Evolutionary conservation across 1,140 invertebrate species (phyloP).

Genomic region (Drosophila bipectinata): DNA sequence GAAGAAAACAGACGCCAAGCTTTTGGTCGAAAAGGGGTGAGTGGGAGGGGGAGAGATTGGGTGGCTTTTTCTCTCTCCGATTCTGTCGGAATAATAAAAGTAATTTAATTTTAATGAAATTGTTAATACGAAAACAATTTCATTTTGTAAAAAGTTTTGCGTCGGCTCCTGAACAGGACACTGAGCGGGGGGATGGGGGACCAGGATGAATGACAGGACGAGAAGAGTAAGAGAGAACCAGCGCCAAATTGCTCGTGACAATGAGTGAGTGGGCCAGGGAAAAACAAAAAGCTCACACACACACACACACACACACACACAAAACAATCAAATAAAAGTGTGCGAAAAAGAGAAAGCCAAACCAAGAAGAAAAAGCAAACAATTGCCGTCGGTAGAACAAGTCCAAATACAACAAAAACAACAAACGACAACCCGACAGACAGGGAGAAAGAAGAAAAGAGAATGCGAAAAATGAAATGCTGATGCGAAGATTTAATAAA

Average conservation of each 20-base stretch:
- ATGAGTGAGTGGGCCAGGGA: slow-evolving; percentile 48
- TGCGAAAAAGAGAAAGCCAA: slow-evolving; percentile 48
- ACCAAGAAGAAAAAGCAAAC: slow-evolving; percentile 38
- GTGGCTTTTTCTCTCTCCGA: slow-evolving; percentile 18
- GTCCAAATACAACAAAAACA: slow-evolving; percentile 31
- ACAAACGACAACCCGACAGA: slow-evolving; percentile 1
- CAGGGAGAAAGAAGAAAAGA: slow-evolving; percentile 17
- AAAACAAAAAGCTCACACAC: slow-evolving; percentile 32
- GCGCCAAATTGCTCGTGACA: slow-evolving; percentile 76
- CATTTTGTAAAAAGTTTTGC: slow-evolving; percentile 80
- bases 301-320: slow-evolving; percentile 27
- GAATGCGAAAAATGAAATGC: slow-evolving; percentile 80
- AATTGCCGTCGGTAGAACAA: slow-evolving; percentile 57
- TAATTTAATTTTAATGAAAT: slow-evolving; percentile 83
- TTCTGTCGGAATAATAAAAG: slow-evolving; percentile 71
- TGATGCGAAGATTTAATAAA: slow-evolving; percentile 84
- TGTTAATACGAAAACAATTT: slow-evolving; percentile 83
- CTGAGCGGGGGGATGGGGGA: background rate
- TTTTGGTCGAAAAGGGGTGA: slow-evolving; percentile 24
- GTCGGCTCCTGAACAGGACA: slow-evolving; percentile 4
- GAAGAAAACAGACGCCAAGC: slow-evolving; percentile 71
- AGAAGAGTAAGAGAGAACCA: slow-evolving; percentile 3
- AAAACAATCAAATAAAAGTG: slow-evolving; percentile 27
- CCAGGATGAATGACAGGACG: background rate
- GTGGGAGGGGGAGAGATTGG: background rate